A percentile compares a stretch with the other conserved stretches of the same genome.
Evolutionary conservation across 2,888 invertebrate genomes (phyloP).

Genomic region (Mycogona germanica): DNA sequence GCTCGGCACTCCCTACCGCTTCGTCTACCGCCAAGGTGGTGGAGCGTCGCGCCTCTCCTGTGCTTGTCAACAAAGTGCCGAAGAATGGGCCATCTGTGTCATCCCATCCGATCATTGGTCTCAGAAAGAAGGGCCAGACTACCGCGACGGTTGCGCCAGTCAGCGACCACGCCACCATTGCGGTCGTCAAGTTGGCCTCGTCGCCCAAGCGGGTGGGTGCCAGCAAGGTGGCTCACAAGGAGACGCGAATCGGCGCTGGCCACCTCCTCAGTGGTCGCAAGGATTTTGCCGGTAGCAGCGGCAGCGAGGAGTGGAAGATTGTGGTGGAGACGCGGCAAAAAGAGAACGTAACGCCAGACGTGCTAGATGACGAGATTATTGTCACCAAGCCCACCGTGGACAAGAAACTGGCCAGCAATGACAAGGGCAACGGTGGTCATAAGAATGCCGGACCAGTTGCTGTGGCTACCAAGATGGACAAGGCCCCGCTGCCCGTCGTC

Average conservation of each 20-base stretch:
- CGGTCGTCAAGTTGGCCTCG: background rate
- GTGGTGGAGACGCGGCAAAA: conserved; percentile 4
- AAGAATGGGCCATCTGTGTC: background rate
- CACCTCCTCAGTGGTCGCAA: background rate
- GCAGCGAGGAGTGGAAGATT: background rate
- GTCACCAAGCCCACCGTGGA: background rate
- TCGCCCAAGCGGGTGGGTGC: background rate
- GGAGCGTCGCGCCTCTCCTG: background rate
- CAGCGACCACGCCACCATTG: background rate
- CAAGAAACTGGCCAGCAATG: background rate
- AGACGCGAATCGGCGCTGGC: background rate
- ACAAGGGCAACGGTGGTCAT: background rate
- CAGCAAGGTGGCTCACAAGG: background rate
- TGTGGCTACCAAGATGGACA: conserved; percentile 8
- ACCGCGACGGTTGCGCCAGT: background rate
- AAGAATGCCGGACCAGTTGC: too few relatives aligned
- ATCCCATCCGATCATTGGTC: background rate
- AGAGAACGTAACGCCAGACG: conserved; percentile 4
- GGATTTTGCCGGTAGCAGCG: background rate
- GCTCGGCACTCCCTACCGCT: background rate
- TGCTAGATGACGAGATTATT: conserved; percentile 5
- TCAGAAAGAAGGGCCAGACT: too few relatives aligned
- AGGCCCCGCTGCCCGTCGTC: background rate
- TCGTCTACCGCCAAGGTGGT: background rate
- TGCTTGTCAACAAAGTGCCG: background rate